Percentiles rank a stretch among this genome's conserved stretches.
Evolutionary conservation across 2,888 invertebrate genomes (phyloP).

Genomic region (Sarcophaga rosellei): DNA sequence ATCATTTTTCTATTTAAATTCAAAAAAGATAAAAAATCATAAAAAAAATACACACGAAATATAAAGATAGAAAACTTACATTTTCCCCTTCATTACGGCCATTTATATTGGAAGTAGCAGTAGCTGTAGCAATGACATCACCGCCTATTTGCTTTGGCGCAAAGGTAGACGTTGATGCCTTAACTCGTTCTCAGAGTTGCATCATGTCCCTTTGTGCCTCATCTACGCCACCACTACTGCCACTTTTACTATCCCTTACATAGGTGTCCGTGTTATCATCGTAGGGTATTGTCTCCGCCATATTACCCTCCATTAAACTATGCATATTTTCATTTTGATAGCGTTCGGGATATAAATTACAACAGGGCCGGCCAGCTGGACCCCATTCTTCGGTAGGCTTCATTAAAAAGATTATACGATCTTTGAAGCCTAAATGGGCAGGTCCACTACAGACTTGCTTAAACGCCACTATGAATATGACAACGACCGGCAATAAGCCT

Average conservation of each 20-base stretch:
- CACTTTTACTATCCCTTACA: slow-evolving; percentile 63
- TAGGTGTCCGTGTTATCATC: slow-evolving; percentile 70
- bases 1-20: slow-evolving; percentile 77
- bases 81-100: slow-evolving; percentile 25
- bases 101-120: slow-evolving; percentile 54
- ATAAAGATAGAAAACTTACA: not conserved
- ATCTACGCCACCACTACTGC: slow-evolving; percentile 70
- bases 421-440: slow-evolving; percentile 83
- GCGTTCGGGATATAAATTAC: slow-evolving; percentile 77
- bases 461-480: slow-evolving; percentile 85
- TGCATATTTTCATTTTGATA: slow-evolving; percentile 81
- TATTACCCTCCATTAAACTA: slow-evolving; percentile 79
- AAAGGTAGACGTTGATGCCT: slow-evolving; percentile 75
- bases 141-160: slow-evolving; percentile 58
- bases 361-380: slow-evolving; percentile 81
- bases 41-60: not conserved
- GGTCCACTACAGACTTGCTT: slow-evolving; percentile 84
- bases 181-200: slow-evolving; percentile 83
- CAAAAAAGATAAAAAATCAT: not conserved
- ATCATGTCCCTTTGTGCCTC: slow-evolving; percentile 72
- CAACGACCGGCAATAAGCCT: slow-evolving; percentile 87
- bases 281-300: slow-evolving; percentile 71
- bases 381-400: slow-evolving; percentile 89
- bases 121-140: slow-evolving; percentile 53
- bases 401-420: slow-evolving; percentile 84